Conservation (phyloP, 2,888 invertebrate species). For the Tenthredo distinguenda region DNA sequence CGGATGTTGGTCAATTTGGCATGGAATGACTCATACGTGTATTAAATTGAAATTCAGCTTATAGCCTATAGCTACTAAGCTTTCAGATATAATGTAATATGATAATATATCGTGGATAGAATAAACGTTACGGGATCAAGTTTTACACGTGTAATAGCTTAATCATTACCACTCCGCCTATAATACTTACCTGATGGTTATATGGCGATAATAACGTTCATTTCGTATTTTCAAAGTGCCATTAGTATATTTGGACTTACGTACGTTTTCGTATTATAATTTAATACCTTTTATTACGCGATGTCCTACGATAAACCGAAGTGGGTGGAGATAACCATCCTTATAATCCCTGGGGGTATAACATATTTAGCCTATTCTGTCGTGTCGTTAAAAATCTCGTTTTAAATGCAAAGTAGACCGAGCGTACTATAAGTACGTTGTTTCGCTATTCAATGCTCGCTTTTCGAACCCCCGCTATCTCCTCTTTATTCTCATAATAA, state of each 20-base stretch:
- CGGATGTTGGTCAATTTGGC: too few relatives aligned
- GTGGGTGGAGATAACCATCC: constrained; percentile 21
- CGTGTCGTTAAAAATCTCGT: constrained; percentile 40
- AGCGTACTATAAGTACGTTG: background rate
- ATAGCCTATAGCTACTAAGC: too few relatives aligned
- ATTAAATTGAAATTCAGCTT: too few relatives aligned
- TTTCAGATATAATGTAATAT: too few relatives aligned
- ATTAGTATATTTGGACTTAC: background rate
- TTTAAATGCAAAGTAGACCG: constrained; percentile 33
- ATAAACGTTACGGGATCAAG: too few relatives aligned
- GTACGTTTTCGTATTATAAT: background rate
- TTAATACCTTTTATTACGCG: background rate
- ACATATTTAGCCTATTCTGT: constrained; percentile 44
- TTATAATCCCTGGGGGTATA: background rate
- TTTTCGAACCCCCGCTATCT: background rate
- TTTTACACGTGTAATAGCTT: too few relatives aligned
- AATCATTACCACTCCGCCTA: too few relatives aligned
- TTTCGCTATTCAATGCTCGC: constrained; percentile 22
- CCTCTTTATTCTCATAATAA: background rate
- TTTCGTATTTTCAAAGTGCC: too few relatives aligned
- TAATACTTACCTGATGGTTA: too few relatives aligned
- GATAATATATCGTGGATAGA: too few relatives aligned
- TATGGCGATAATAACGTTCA: too few relatives aligned
- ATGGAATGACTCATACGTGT: too few relatives aligned
- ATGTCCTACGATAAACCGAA: background rate